These are phyloP conservation scores for Calidris pugnax DNA, from an alignment of 2,113 vertebrate species.

Conservation along the genomic window DNA sequence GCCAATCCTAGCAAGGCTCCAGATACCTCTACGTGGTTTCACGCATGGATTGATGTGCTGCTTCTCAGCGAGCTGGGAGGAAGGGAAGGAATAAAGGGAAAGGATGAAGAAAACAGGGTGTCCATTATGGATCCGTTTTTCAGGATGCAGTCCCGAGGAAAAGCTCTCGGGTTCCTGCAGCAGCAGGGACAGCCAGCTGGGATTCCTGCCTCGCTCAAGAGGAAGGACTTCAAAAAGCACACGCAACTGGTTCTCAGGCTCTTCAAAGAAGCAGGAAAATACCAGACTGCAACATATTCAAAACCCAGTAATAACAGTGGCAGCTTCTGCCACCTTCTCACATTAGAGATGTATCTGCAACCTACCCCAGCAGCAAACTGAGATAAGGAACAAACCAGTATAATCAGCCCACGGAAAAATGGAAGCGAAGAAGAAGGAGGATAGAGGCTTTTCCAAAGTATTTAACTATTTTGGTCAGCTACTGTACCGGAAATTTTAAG, in stretches of 20 bases:
- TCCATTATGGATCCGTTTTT: not conserved
- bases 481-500: not conserved
- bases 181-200: not conserved
- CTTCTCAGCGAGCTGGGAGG: not conserved
- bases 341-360: slow-evolving; percentile 18
- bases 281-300: slow-evolving; percentile 49
- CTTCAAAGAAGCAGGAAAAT: slow-evolving; percentile 64
- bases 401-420: not conserved
- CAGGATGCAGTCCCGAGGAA: not conserved
- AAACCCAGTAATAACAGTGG: slow-evolving; percentile 19
- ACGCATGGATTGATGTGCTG: not conserved
- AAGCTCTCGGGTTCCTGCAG: not conserved
- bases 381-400: not conserved
- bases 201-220: not conserved
- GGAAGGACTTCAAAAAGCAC: slow-evolving; percentile 45
- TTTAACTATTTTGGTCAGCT: not conserved
- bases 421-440: not conserved
- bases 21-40: not conserved
- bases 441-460: not conserved
- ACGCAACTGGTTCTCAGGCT: slow-evolving; percentile 35
- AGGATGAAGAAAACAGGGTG: not conserved
- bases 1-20: not conserved
- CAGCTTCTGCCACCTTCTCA: slow-evolving; percentile 46
- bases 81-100: not conserved
- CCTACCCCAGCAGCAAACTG: not conserved